Base-by-base conservation (phyloP, 1,140 invertebrate species). In the Drosophila lowei region DNA sequence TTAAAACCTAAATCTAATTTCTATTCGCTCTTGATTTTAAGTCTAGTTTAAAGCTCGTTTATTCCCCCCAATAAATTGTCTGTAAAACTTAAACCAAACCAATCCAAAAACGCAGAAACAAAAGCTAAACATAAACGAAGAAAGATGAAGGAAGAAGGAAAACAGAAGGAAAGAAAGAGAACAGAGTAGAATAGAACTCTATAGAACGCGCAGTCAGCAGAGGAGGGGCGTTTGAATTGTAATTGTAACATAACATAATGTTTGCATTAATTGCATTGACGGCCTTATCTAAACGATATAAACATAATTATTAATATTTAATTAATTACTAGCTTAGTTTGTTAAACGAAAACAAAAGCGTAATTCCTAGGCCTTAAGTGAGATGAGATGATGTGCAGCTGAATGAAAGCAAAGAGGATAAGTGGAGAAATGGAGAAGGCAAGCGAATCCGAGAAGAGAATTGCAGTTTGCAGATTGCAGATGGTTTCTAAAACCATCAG, bases 231-330 rank as follows among this genome's bases (percentile, higher is more conserved):
- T 74, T 80, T 86, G 73, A 74, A 65, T 66, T 85, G 77, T 85
- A 76, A 86, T 73, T 80, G 62, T 70, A 80, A 77, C 46, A 85
- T 77, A 85, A 77, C 46, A 85, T 77, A 85, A 77, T 61, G 67
- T 77, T 86, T 80, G 81, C 81, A 86, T 70, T 58, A 80, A 80
- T 84, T 81, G 81, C 81, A 85, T 86, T 85, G 81, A 85, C 81
- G 81, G 81, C 81, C 81, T 85, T 85, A 85, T 85, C 81, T 85
- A 85, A 85, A 85, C 70, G 77, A 85, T 86, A 85, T 85, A 86
- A 85, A 76, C 63, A 68, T 61, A 75, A 60, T 63, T 52, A 85
- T 68, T 59, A 53, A 74, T 54, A 77, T 86, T 85, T 86, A 85
- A 86, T 74, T 83, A 78, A 86, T 74, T 83, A 78, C 66, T 84